Percentiles rank a stretch among this genome's conserved stretches.
Conservation (phyloP, 1,140 invertebrate species). For the Monomorium pharaonis region DNA sequence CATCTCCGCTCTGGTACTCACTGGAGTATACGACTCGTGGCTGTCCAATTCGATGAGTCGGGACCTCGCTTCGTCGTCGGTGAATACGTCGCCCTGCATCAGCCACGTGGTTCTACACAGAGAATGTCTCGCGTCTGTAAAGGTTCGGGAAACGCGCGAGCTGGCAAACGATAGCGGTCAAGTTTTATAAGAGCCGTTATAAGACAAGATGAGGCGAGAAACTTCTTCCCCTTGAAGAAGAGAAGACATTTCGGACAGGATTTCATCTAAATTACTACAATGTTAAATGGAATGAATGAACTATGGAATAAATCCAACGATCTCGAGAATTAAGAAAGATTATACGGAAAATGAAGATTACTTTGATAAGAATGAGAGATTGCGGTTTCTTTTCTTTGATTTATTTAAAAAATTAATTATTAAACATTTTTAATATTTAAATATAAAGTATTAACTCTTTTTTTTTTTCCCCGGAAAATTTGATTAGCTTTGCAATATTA, state of each 20-base stretch:
- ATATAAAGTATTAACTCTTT: neutral
- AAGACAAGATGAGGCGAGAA: slow-evolving; percentile 21
- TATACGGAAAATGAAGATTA: neutral
- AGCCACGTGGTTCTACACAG: slow-evolving; percentile 56
- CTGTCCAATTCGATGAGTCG: slow-evolving; percentile 36
- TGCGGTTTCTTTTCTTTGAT: neutral
- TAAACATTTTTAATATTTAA: neutral
- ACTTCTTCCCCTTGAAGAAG: neutral
- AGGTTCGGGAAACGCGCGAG: neutral
- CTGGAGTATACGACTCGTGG: slow-evolving; percentile 27
- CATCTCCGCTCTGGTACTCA: slow-evolving; percentile 6
- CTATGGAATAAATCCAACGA: neutral
- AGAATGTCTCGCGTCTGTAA: neutral
- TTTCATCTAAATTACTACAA: neutral
- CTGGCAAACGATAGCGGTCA: neutral
- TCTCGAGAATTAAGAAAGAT: neutral
- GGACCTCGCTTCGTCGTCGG: slow-evolving; percentile 4
- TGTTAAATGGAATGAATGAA: neutral
- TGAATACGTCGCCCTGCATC: slow-evolving; percentile 60
- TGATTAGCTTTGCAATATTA: neutral
- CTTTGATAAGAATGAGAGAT: neutral
- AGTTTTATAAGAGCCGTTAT: slow-evolving; percentile 1
- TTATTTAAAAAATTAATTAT: neutral
- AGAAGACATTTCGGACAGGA: neutral
- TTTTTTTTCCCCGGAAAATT: neutral